Conservation (phyloP, 2,797 vertebrate species). For the Thunnus albacares region DNA sequence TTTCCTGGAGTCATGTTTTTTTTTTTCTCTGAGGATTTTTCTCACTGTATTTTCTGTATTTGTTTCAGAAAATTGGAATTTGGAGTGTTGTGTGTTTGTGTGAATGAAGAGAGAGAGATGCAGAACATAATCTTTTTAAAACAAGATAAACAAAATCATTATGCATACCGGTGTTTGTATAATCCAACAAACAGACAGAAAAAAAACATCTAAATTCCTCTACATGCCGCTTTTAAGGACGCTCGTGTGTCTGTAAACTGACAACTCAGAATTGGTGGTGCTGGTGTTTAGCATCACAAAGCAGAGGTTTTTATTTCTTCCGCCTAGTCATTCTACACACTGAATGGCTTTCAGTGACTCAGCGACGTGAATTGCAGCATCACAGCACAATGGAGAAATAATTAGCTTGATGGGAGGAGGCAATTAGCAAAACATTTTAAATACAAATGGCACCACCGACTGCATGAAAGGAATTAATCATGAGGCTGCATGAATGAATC, state of each 20-base stretch:
- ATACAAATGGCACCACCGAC: slow-evolving; percentile 61
- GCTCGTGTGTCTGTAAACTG: no score
- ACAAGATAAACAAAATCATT: no score
- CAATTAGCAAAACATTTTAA: slow-evolving; percentile 75
- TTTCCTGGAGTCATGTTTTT: neutral
- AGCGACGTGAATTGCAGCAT: slow-evolving; percentile 64
- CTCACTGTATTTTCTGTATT: no score
- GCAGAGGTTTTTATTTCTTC: neutral
- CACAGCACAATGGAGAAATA: slow-evolving; percentile 74
- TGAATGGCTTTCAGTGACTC: slow-evolving; percentile 54
- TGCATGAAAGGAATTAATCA: slow-evolving; percentile 67
- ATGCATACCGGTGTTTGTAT: no score
- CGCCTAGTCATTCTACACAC: slow-evolving; percentile 55
- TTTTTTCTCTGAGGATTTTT: neutral
- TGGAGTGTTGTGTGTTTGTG: no score
- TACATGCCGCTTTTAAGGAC: no score
- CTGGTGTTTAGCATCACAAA: neutral
- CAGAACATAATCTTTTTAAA: no score
- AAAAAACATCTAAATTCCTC: no score
- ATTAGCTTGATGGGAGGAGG: slow-evolving; percentile 70
- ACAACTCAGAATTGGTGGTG: no score
- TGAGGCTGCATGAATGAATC: slow-evolving; percentile 20
- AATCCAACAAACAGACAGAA: no score
- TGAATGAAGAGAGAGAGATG: no score
- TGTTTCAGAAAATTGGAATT: no score